phyloP scores from a whole-genome alignment of 2,888 invertebrate genomes.

The Lysandra bellargus region DNA sequence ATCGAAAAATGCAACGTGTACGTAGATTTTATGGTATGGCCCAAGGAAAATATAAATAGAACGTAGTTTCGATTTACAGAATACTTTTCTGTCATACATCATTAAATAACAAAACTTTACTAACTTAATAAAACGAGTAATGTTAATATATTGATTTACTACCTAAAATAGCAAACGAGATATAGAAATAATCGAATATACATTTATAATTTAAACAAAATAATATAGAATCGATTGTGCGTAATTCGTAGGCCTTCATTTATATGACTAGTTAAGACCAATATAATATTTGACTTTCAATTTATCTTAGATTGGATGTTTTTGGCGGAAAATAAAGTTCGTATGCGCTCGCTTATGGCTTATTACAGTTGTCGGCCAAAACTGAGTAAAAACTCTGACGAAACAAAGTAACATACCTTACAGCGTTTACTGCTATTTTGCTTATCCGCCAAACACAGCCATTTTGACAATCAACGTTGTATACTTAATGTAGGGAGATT shows the following conservation, averaged over 20 bases:
- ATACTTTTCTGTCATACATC: neutral
- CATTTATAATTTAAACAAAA: conserved; percentile 38
- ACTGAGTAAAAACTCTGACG: too few species aligned
- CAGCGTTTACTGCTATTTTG: too few species aligned
- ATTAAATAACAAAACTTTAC: neutral
- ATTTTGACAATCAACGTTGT: neutral
- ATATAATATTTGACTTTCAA: conserved; percentile 41
- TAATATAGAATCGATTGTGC: conserved; percentile 63
- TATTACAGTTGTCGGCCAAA: too few species aligned
- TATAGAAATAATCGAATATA: conserved; percentile 32
- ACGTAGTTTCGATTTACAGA: neutral
- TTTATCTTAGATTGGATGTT: neutral
- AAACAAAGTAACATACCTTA: too few species aligned
- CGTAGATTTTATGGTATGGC: neutral
- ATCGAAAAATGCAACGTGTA: neutral
- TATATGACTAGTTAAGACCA: conserved; percentile 72
- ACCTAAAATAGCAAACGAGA: conserved; percentile 10
- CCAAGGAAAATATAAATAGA: neutral
- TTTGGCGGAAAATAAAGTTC: neutral
- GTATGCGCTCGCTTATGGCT: too few species aligned
- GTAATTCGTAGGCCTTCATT: conserved; percentile 69
- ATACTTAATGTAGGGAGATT: neutral
- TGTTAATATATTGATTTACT: conserved; percentile 4
- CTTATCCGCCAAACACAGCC: neutral
- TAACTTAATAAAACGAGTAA: conserved; percentile 7